Conservation (phyloP, 2,113 vertebrate genomes). For the Sinocyclocheilus rhinocerous region DNA sequence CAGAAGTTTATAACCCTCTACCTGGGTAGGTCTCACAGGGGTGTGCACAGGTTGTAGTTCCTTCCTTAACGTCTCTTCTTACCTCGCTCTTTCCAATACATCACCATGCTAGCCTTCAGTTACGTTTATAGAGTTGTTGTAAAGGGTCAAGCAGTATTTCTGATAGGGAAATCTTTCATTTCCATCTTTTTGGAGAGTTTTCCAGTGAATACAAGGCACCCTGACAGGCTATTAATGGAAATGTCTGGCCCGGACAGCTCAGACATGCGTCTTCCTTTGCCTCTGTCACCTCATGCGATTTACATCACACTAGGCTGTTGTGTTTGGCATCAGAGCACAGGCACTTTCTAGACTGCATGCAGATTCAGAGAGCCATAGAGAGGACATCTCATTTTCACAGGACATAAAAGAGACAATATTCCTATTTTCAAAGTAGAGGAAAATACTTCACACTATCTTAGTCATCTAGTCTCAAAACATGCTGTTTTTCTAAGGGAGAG, state of each 20-base stretch:
- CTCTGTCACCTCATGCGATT: slow-evolving; percentile 51
- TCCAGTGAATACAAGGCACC: slow-evolving; percentile 22
- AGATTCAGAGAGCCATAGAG: slow-evolving; percentile 33
- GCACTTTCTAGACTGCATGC: slow-evolving; percentile 33
- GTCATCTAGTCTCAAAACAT: slow-evolving; percentile 28
- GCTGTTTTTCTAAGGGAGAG: slow-evolving; percentile 10
- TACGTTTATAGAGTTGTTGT: slow-evolving; percentile 28
- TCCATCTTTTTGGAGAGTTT: slow-evolving; percentile 33
- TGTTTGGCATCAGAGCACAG: slow-evolving; percentile 49
- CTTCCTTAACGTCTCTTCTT: slow-evolving; percentile 2
- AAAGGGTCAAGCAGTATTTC: slow-evolving; percentile 24
- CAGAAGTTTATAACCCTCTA: slow-evolving; percentile 16
- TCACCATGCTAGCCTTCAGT: background rate
- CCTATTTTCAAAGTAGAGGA: slow-evolving; percentile 30
- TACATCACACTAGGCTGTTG: slow-evolving; percentile 53
- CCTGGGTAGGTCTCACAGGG: background rate
- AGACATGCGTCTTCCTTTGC: slow-evolving; percentile 51
- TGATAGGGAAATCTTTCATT: slow-evolving; percentile 47
- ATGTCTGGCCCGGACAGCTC: slow-evolving; percentile 37
- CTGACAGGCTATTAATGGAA: slow-evolving; percentile 43
- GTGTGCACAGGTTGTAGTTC: background rate
- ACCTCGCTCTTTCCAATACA: background rate
- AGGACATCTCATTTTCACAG: slow-evolving; percentile 35
- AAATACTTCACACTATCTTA: slow-evolving; percentile 34
- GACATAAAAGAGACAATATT: slow-evolving; percentile 37